Evolutionary conservation across 2,888 invertebrate species (phyloP), one percentile per base, ranked within the genome.

Genomic region (Acrobasis consociella): DNA sequence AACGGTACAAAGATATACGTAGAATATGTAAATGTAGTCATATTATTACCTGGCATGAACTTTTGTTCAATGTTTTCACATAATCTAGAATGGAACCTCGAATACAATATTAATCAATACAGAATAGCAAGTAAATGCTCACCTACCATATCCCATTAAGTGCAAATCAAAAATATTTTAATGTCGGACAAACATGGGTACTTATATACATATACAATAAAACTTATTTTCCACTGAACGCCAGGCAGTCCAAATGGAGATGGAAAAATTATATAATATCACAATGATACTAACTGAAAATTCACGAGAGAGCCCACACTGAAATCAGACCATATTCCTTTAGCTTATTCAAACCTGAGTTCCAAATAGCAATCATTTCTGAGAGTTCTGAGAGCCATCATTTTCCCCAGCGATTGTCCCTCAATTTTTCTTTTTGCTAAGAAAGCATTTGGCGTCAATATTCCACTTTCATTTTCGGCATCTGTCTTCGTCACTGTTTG

Each of bases 391-490:
- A 76, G 75, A 72, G 75, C 79, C 81, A 81, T 82, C 81, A 80
- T 81, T 83, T 80, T 74, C 68, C 72, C 72, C 67, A 68, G 73
- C 80, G 86, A 89, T 88, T 83, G 88, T 85, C 81, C 83, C 80
- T 85, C 89, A 88, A 89, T 90, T 90, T 86, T 73, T 77, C 83
- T 77, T 88, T 87, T 89, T 31, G n/a, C 17, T 85, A 90, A 87
- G 85, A 81, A 81, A 79, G 82, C 85, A 87, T 91, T 90, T 87
- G 85, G 86, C 89, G 89, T n/a, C 22, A 22, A 91, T 89, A 85
- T 80, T 72, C 78, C 81, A 82, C 81, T 86, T 87, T 85, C 81
- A 85, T 83, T 85, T 87, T 86, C 67, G 73, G 75, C 82, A 85
- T 86, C 84, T 84, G 83, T 85, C 85, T 83, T 81, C 79, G 75